These are phyloP conservation scores for Latrodectus elegans DNA, from an alignment of 2,888 invertebrate genomes.

Conservation along the genomic window DNA sequence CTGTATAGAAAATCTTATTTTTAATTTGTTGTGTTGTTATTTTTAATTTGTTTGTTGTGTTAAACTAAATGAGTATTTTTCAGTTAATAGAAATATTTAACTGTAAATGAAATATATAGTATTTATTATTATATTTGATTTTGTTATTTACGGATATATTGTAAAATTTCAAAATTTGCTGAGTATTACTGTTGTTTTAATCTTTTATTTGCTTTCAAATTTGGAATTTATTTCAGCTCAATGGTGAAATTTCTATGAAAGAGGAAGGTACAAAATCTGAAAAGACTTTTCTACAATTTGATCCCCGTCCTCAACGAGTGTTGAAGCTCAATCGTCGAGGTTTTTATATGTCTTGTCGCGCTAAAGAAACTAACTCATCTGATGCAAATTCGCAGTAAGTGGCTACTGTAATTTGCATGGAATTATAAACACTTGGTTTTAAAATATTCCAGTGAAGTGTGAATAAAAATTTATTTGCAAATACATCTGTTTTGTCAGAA, in stretches of 20 bases:
- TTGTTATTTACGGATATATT: background rate
- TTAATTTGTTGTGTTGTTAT: too few species aligned
- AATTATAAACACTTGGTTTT: too few species aligned
- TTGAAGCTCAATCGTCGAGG: constrained; percentile 23
- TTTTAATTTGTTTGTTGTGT: too few species aligned
- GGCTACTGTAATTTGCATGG: background rate
- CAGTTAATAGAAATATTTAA: background rate
- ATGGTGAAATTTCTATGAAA: background rate
- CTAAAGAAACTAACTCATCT: background rate
- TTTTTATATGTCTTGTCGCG: constrained; percentile 11
- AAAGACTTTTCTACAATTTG: background rate
- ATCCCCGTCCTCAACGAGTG: constrained; percentile 32
- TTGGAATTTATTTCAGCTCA: background rate
- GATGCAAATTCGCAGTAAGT: background rate
- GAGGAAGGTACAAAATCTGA: background rate
- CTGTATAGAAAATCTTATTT: too few species aligned
- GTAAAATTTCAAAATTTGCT: background rate
- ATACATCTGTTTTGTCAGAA: too few species aligned
- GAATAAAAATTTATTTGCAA: too few species aligned
- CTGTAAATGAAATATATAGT: background rate
- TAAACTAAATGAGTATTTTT: background rate
- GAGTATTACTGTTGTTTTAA: background rate
- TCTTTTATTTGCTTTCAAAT: background rate
- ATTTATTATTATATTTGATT: background rate
- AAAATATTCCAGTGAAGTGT: too few species aligned